phyloP scores from a whole-genome alignment of 2,888 invertebrate species.

The Loripinus fragilis region DNA sequence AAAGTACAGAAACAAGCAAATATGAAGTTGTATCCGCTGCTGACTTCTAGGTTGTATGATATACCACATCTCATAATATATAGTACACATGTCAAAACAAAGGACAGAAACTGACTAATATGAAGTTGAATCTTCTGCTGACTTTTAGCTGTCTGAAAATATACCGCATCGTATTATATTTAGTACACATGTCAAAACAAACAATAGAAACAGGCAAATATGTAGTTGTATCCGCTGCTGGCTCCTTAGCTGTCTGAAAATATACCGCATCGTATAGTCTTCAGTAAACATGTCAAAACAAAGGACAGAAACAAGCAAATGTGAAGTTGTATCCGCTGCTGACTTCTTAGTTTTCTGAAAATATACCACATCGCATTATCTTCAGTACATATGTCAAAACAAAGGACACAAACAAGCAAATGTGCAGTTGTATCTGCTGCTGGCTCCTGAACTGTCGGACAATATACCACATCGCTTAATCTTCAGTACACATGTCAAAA shows the following conservation, averaged over 20 bases:
- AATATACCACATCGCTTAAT: slow-evolving; percentile 68
- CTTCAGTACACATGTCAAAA: slow-evolving; percentile 59
- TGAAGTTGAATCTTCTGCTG: too few species aligned
- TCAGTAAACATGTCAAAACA: slow-evolving; percentile 58
- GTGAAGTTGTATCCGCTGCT: slow-evolving; percentile 72
- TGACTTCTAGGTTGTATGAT: too few species aligned
- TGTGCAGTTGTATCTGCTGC: slow-evolving; percentile 70
- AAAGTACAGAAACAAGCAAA: too few species aligned
- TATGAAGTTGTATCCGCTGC: too few species aligned
- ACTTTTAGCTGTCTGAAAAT: too few species aligned
- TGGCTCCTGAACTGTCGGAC: slow-evolving; percentile 70
- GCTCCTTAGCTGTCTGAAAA: slow-evolving; percentile 67
- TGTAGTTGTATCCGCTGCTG: slow-evolving; percentile 74
- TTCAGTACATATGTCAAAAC: too few species aligned
- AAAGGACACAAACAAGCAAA: slow-evolving; percentile 68
- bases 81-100: slow-evolving; percentile 58
- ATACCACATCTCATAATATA: slow-evolving; percentile 66
- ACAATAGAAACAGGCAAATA: slow-evolving; percentile 68
- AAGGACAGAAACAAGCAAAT: slow-evolving; percentile 69
- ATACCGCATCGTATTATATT: slow-evolving; percentile 67
- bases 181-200: slow-evolving; percentile 60
- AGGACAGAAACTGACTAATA: too few species aligned
- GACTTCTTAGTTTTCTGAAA: slow-evolving; percentile 70
- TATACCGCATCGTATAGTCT: slow-evolving; percentile 38
- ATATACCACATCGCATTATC: too few species aligned